Base-by-base conservation (phyloP, 2,113 vertebrate genomes). In the Rhipidura dahli region DNA sequence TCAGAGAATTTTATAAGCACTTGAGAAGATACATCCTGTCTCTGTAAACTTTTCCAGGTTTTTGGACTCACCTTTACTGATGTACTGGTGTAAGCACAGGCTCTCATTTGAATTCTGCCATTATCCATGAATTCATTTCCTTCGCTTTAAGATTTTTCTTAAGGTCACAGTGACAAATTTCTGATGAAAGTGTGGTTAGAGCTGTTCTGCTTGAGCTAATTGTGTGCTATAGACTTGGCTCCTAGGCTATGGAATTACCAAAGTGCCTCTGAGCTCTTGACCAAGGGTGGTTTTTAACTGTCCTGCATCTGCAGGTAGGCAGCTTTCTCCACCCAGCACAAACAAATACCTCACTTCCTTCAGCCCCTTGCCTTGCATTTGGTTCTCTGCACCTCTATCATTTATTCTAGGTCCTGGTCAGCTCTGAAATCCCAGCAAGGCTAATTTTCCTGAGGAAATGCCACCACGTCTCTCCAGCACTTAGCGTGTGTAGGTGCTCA, bases 331-430 rank as follows among this genome's bases (percentile, higher is more conserved):
- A 47, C 27, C 30, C 64, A 82, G 57, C 49, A 57, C 26, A 49
- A 77, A 73, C 22, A 63, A 81, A 81, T 57, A 47, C 15, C 44
- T 80, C 0, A 0, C 27, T 77, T 92, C 28, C 71, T 53, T 50
- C 68, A 90, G 37, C 26, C 33, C 47, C 22, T 92, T 86, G 51
- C 80, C 44, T 92, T 87, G 87, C 77, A 33, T 81, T 64, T 91
- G 95, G 83, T 94, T 96, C 45, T 96, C 73, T 97, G 95, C 89
- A 89, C 94, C 60, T 94, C 53, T 94, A 81, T 73, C 91, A 69
- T 97, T 94, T 96, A 70, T 96, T 93, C 82, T 75, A 97, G 96
- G 94, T 97, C 51, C 75, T 75, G 83, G n/a, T 84, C 77, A 49
- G 61, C 87, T 87, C 77, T 56, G 94, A 96, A 95, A 75, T 61